Conservation (phyloP, 2,888 invertebrate species). For the Archaeoteleia sp. region DNA sequence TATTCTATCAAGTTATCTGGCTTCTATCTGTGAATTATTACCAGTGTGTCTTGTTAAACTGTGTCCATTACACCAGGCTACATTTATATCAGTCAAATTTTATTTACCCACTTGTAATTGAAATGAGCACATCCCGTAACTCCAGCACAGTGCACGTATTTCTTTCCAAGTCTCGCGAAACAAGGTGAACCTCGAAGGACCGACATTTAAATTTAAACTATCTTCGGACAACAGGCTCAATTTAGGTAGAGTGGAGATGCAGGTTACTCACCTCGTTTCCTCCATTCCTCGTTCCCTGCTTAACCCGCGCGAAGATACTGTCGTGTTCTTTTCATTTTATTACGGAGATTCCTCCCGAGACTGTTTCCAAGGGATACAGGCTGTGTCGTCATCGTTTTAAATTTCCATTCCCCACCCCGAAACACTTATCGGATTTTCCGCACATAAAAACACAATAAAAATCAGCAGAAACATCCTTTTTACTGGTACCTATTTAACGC, state of each 20-base stretch:
- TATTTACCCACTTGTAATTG: too few species aligned
- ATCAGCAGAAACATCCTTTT: too few species aligned
- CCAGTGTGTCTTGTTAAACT: too few species aligned
- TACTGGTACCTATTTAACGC: too few species aligned
- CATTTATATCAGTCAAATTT: too few species aligned
- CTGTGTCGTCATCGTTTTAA: conserved; percentile 8
- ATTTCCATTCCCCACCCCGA: background rate
- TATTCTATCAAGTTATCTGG: too few species aligned
- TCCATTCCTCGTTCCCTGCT: background rate
- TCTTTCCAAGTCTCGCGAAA: conserved; percentile 10
- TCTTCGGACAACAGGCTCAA: conserved; percentile 22
- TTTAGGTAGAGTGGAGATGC: conserved; percentile 13
- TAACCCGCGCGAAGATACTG: conserved; percentile 6
- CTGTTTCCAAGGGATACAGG: background rate
- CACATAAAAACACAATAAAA: too few species aligned
- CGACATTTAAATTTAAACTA: conserved; percentile 33
- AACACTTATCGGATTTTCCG: too few species aligned
- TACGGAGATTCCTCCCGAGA: background rate
- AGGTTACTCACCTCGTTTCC: conserved; percentile 8
- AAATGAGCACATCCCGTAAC: too few species aligned
- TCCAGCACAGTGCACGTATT: too few species aligned
- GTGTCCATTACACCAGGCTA: too few species aligned
- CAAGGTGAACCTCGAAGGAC: conserved; percentile 16
- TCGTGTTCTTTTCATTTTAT: background rate
- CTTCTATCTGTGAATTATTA: too few species aligned